These are phyloP conservation scores for Columba janthina DNA, from an alignment of 2,113 vertebrate genomes.

Conservation along the genomic window DNA sequence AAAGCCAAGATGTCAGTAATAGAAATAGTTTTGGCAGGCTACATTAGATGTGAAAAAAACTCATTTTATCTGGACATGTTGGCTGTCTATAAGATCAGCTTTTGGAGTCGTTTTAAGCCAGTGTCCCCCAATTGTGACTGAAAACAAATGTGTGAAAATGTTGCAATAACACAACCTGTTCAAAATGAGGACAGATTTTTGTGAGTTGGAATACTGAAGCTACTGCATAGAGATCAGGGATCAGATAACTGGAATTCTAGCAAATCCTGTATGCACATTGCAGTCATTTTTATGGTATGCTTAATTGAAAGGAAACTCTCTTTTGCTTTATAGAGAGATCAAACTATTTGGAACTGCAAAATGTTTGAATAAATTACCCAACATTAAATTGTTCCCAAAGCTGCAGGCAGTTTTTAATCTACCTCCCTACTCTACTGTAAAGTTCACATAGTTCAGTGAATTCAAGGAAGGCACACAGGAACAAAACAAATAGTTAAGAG, in stretches of 20 bases:
- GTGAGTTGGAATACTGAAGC: neutral
- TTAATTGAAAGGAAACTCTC: neutral
- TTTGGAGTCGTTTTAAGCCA: neutral
- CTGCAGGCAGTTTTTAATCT: neutral
- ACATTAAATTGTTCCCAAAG: neutral
- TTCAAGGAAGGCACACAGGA: neutral
- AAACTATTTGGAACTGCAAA: neutral
- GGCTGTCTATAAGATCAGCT: neutral
- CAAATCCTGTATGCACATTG: neutral
- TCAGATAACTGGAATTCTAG: neutral
- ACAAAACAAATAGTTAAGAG: neutral
- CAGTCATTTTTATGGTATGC: neutral
- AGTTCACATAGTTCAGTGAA: neutral
- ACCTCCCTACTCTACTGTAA: neutral
- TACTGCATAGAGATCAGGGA: neutral
- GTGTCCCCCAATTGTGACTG: neutral
- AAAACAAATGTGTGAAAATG: neutral
- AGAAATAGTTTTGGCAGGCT: neutral
- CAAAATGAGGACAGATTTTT: neutral
- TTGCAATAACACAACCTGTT: neutral
- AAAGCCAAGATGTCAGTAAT: neutral
- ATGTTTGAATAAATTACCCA: neutral
- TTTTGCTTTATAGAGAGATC: neutral
- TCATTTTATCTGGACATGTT: neutral
- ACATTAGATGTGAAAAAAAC: neutral